Base-by-base conservation (phyloP, 2,113 vertebrate species). In the Elephas maximus region DNA sequence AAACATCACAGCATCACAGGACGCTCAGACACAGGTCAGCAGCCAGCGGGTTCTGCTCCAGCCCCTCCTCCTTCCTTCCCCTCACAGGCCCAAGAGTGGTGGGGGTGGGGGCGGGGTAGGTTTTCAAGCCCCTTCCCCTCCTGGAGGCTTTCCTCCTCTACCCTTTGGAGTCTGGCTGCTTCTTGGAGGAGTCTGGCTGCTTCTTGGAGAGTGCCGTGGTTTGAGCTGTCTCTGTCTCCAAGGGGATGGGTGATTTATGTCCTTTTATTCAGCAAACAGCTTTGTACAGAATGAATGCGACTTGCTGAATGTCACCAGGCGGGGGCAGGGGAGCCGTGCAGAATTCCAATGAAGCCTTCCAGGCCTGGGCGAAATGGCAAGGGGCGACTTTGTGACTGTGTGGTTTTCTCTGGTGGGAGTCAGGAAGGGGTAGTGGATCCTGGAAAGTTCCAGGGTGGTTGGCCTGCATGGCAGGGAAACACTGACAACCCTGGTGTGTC, bases 261-360 rank as follows among this genome's bases (percentile, higher is more conserved):
- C 91, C 94, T 97, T 96, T 87, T 95, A 96, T 95, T 93, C 45
- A 21, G 94, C 88, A 95, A 83, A 93, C 91, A 95, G 93, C 93
- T 96, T 91, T 92, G 93, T 84, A 67, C 9, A 63, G 77, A 92
- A 89, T 0, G 17, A 63, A 93, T 63, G 30, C 4, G 7, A 78
- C 74, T 88, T 21, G 63, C 96, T 89, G 91, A 96, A 89, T 95
- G 93, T 92, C 96, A 93, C 45, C 37, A 73, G 88, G 97, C 0
- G 28, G 88, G 92, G 78, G 67, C 62, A 71, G 86, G 88, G 88
- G 15, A 48, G 33, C 65, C 1, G 0, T 45, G 62, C 1, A 45
- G 69, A 91, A 94, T 96, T 69, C 93, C 94, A 93, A 1, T 26
- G 82, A 96, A 89, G 88, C 73, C 74, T 88, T 82, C 62, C 33